A percentile compares a stretch with the other conserved stretches of the same genome.
Evolutionary conservation across 2,113 vertebrate genomes (phyloP).

Genomic region (Cephalopterus ornatus): DNA sequence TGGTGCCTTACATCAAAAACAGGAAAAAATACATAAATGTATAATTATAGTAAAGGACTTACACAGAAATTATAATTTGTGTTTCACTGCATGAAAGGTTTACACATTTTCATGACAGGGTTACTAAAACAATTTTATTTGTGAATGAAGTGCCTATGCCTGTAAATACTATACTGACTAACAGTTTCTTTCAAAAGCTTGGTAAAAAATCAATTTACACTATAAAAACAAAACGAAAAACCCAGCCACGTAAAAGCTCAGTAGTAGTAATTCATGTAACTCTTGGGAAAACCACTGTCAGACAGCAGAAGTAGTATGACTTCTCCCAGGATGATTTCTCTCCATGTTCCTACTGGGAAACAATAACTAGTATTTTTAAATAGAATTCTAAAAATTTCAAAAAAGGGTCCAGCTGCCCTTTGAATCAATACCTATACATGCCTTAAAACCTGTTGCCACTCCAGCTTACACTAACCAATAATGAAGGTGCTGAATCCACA

Average conservation of each 20-base stretch:
- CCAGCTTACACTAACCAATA: not conserved
- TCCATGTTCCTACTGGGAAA: not conserved
- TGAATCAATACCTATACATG: not conserved
- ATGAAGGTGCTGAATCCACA: not conserved
- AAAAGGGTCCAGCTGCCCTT: not conserved
- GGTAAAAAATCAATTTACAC: not conserved
- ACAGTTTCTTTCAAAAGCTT: not conserved
- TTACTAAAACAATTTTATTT: not conserved
- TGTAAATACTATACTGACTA: not conserved
- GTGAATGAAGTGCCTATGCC: not conserved
- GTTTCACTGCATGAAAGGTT: not conserved
- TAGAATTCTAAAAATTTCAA: not conserved
- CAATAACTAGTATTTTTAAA: not conserved
- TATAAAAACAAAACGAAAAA: not conserved
- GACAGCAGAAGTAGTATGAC: not conserved
- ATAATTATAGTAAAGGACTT: not conserved
- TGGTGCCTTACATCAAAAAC: not conserved
- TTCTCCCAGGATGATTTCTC: not conserved
- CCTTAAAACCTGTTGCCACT: not conserved
- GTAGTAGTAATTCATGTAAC: not conserved
- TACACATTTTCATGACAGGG: not conserved
- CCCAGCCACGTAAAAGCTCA: accelerated
- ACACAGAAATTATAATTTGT: not conserved
- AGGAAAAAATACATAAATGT: not conserved
- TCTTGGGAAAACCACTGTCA: not conserved